Percentiles rank a stretch among this genome's conserved stretches.
These are phyloP conservation scores for Stomatorhinus walkeri DNA, from an alignment of 2,797 vertebrate species.

Conservation along the genomic window DNA sequence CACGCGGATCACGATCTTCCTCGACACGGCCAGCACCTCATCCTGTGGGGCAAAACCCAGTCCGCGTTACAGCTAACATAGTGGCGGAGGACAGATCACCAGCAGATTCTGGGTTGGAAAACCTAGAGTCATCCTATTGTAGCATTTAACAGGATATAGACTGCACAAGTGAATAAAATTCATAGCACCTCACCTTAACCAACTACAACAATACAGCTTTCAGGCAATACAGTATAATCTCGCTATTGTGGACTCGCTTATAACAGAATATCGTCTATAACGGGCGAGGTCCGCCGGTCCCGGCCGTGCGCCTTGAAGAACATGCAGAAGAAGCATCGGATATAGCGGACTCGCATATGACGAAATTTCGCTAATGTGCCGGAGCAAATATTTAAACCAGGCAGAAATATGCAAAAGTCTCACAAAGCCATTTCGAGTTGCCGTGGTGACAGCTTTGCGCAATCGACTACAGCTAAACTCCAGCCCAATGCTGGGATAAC, in stretches of 20 bases:
- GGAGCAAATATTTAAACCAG: background rate
- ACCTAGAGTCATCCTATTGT: background rate
- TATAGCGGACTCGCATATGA: too few species aligned
- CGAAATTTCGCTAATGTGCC: background rate
- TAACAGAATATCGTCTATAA: too few species aligned
- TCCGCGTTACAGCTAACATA: background rate
- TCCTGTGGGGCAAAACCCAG: constrained; percentile 45
- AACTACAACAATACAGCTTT: background rate
- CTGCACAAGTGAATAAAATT: background rate
- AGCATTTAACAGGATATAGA: background rate
- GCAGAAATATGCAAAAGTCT: background rate
- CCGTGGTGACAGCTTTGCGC: background rate
- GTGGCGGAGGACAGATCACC: background rate
- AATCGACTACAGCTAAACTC: background rate
- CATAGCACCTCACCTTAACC: background rate
- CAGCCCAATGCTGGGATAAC: background rate
- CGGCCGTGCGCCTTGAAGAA: too few species aligned
- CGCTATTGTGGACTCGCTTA: too few species aligned
- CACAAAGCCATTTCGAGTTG: background rate
- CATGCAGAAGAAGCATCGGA: too few species aligned
- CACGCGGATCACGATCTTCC: constrained; percentile 65
- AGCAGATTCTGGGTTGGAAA: background rate
- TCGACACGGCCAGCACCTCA: constrained; percentile 65
- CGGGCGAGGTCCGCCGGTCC: too few species aligned
- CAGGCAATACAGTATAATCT: background rate